Evolutionary conservation across 1,140 invertebrate genomes (phyloP).

Genomic region (Acyrthosiphon pisum): DNA sequence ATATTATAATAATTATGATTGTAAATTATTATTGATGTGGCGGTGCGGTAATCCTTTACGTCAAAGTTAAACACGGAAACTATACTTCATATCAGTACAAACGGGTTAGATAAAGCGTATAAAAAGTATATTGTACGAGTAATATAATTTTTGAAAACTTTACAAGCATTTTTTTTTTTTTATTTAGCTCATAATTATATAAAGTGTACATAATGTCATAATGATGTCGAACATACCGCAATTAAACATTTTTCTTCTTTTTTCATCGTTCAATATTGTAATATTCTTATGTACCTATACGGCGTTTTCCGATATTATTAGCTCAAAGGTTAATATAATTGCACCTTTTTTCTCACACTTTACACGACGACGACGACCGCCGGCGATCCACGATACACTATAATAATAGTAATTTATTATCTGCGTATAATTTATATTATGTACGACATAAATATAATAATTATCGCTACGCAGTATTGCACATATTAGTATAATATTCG

Average conservation of each 20-base stretch:
- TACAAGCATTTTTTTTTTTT: background rate
- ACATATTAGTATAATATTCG: background rate
- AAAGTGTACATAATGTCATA: background rate
- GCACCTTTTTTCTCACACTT: background rate
- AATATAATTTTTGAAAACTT: background rate
- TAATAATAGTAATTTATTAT: background rate
- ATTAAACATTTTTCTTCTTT: background rate
- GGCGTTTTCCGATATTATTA: background rate
- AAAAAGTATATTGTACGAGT: background rate
- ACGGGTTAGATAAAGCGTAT: background rate
- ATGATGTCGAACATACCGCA: background rate
- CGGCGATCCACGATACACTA: background rate
- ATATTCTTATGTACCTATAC: background rate
- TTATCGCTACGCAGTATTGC: background rate
- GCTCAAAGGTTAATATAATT: conserved; percentile 3
- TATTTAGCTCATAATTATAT: background rate
- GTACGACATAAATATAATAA: background rate
- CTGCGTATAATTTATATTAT: background rate
- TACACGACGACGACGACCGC: background rate
- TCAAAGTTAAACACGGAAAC: background rate
- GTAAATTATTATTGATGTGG: background rate
- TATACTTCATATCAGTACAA: background rate
- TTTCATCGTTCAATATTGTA: background rate
- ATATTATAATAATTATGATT: background rate
- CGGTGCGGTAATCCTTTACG: background rate